Evolutionary conservation across 2,888 invertebrate species (phyloP).

Genomic region (Teleiodes luculella): DNA sequence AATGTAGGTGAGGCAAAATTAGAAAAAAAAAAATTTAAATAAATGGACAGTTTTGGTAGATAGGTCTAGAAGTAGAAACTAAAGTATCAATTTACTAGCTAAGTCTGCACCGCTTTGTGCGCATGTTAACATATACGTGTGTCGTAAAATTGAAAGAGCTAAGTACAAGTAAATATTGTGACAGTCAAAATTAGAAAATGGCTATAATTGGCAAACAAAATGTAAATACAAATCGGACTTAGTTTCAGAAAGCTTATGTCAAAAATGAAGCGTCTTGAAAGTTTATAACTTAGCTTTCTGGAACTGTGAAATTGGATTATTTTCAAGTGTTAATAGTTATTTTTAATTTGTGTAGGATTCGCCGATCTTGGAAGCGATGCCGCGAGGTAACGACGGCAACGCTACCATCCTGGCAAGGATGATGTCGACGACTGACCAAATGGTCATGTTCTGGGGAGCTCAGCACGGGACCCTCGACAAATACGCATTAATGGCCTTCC

Average conservation of each 20-base stretch:
- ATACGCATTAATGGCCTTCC: conserved; percentile 80
- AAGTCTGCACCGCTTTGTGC: conserved; percentile 33
- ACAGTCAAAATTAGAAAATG: neutral
- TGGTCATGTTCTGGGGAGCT: conserved; percentile 80
- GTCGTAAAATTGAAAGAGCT: neutral
- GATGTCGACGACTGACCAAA: conserved; percentile 67
- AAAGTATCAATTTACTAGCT: neutral
- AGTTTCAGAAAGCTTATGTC: neutral
- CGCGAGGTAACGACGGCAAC: conserved; percentile 42
- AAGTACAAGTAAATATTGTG: neutral
- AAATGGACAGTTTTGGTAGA: neutral
- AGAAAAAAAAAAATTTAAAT: too few species aligned
- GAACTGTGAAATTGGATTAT: neutral
- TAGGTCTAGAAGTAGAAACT: neutral
- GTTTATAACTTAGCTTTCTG: neutral
- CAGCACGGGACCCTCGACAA: conserved; percentile 80
- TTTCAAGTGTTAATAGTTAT: neutral
- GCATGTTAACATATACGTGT: conserved; percentile 24
- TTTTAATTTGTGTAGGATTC: conserved; percentile 53
- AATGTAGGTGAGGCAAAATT: neutral
- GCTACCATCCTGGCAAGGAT: conserved; percentile 49
- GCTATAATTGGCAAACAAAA: neutral
- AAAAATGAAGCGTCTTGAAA: neutral
- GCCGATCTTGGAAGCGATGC: conserved; percentile 65
- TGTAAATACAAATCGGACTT: too few species aligned